phyloP scores from a whole-genome alignment of 2,797 vertebrate genomes.

The Hydrolagus colliei region DNA sequence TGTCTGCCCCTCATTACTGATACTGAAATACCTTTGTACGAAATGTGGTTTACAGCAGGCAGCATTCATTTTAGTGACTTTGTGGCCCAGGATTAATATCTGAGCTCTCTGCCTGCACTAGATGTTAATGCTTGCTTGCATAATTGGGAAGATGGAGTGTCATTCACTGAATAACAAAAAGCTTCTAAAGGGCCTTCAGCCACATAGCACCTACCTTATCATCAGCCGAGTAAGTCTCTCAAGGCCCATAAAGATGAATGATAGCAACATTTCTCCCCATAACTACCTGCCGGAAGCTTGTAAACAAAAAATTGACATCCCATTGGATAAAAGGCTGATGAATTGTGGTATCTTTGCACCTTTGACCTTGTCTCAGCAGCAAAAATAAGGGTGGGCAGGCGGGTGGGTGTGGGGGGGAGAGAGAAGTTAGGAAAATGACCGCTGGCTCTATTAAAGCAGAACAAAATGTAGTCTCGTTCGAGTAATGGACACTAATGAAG shows the following conservation, averaged over 20 bases:
- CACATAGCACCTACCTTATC: constrained; percentile 28
- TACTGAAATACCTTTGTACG: background rate
- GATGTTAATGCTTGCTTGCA: constrained; percentile 28
- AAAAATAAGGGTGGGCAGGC: background rate
- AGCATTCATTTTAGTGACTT: background rate
- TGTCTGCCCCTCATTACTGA: constrained; percentile 6
- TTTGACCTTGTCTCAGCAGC: background rate
- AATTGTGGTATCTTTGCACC: background rate
- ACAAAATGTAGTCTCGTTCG: background rate
- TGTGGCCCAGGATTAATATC: constrained; percentile 1
- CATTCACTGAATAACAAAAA: constrained; percentile 25
- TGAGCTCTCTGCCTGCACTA: background rate
- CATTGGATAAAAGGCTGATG: constrained; percentile 23
- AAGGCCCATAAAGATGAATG: constrained; percentile 3
- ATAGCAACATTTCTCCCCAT: constrained; percentile 3
- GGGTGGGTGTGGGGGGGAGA: background rate
- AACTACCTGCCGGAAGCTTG: constrained; percentile 17
- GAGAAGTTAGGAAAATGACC: constrained; percentile 6
- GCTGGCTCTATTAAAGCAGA: background rate
- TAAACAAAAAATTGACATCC: constrained; percentile 25
- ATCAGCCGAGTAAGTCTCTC: background rate
- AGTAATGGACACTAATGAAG: background rate
- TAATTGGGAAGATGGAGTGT: background rate
- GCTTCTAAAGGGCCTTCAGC: constrained; percentile 20
- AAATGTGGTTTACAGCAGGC: background rate